A percentile compares a stretch with the other conserved stretches of the same genome.
Evolutionary conservation across 2,888 invertebrate genomes (phyloP).

Genomic region (Masnerella sp.): DNA sequence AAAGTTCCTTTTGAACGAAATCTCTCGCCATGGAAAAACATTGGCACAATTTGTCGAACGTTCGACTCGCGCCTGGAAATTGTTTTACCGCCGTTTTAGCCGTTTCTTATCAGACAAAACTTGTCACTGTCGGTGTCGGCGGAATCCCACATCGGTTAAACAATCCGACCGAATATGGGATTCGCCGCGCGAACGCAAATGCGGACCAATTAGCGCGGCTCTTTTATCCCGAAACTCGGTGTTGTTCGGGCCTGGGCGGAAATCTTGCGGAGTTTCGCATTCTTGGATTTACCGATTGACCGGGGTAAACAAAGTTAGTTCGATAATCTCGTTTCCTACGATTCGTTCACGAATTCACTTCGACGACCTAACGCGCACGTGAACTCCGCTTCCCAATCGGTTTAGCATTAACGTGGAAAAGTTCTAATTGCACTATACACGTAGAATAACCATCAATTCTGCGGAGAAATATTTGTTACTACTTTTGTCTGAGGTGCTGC

Average conservation of each 20-base stretch:
- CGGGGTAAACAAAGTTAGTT: conserved; percentile 73
- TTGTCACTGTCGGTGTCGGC: conserved; percentile 46
- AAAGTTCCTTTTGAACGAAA: conserved; percentile 33
- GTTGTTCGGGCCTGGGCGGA: conserved; percentile 29
- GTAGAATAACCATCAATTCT: conserved; percentile 71
- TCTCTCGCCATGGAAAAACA: conserved; percentile 38
- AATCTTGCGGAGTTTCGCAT: conserved; percentile 61
- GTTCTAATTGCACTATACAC: conserved; percentile 73
- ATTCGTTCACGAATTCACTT: conserved; percentile 71
- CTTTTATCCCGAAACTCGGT: conserved; percentile 26
- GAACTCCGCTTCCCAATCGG: conserved; percentile 69
- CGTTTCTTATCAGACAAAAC: conserved; percentile 48
- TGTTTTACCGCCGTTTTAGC: conserved; percentile 48
- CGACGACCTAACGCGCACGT: conserved; percentile 58
- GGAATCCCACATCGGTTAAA: conserved; percentile 43
- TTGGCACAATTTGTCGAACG: conserved; percentile 40
- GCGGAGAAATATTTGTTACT: conserved; percentile 23
- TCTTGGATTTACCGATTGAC: conserved; percentile 72
- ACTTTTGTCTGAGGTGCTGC: conserved; percentile 2
- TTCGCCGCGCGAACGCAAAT: conserved; percentile 19
- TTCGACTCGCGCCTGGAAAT: conserved; percentile 38
- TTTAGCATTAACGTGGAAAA: conserved; percentile 74
- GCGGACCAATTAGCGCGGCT: conserved; percentile 24
- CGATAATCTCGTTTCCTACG: conserved; percentile 73
- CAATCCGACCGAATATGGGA: conserved; percentile 26